Evolutionary conservation across 2,888 invertebrate genomes (phyloP).

Genomic region (Drosophila rellima): DNA sequence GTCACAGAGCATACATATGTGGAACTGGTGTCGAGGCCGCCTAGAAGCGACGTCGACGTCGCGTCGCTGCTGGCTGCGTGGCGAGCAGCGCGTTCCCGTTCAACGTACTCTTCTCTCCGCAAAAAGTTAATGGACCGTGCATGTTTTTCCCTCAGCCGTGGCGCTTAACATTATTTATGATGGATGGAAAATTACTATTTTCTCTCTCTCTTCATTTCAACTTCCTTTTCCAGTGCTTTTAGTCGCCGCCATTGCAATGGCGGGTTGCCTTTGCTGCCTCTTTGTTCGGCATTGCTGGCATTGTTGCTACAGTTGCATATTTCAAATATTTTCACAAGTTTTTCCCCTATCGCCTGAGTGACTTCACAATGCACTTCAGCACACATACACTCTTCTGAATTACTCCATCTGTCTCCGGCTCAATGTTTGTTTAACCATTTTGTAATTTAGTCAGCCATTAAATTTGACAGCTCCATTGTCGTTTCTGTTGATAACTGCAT

Average conservation of each 20-base stretch:
- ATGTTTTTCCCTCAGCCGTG: constrained; percentile 85
- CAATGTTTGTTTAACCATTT: constrained; percentile 44
- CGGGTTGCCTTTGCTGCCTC: constrained; percentile 26
- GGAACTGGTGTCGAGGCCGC: constrained; percentile 59
- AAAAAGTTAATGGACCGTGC: constrained; percentile 85
- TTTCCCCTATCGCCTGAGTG: constrained; percentile 20
- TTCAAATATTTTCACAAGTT: constrained; percentile 62
- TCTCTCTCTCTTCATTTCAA: constrained; percentile 48
- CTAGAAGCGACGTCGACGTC: constrained; percentile 34
- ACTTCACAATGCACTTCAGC: constrained; percentile 8
- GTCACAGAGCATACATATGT: constrained; percentile 23
- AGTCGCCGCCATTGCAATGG: constrained; percentile 51
- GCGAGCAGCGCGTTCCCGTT: constrained; percentile 32
- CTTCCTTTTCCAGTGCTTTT: constrained; percentile 54
- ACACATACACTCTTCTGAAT: constrained; percentile 1
- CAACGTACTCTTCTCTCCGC: constrained; percentile 42
- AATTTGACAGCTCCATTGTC: constrained; percentile 46
- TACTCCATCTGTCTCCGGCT: constrained; percentile 2
- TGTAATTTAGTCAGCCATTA: constrained; percentile 43
- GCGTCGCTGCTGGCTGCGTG: constrained; percentile 28
- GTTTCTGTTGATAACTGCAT: constrained; percentile 31
- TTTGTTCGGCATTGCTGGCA: constrained; percentile 23
- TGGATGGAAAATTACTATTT: constrained; percentile 80
- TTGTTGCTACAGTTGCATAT: constrained; percentile 61
- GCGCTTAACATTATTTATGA: constrained; percentile 86